Evolutionary conservation across 2,797 vertebrate genomes (phyloP).

Genomic region (Poecilia gillii): DNA sequence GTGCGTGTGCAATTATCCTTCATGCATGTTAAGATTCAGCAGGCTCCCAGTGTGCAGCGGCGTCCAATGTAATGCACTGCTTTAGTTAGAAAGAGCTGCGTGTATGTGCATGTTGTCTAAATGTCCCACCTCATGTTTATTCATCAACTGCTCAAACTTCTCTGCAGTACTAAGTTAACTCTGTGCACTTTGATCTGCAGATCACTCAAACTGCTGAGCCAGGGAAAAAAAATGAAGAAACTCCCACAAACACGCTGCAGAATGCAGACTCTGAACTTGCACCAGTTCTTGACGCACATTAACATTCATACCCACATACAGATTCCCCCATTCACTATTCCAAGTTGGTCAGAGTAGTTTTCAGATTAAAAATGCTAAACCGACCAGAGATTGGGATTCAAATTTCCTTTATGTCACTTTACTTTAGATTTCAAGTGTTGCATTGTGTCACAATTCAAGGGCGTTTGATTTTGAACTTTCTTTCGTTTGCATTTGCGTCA

Average conservation of each 20-base stretch:
- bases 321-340: background rate
- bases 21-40: conserved; percentile 41
- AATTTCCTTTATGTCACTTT: background rate
- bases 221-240: conserved; percentile 43
- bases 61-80: conserved; percentile 6
- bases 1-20: background rate
- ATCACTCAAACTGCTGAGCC: conserved; percentile 65
- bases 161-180: conserved; percentile 52
- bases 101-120: conserved; percentile 47
- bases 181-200: conserved; percentile 63
- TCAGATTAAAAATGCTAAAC: background rate
- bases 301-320: background rate
- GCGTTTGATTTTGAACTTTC: background rate
- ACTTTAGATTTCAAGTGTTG: background rate
- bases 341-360: background rate
- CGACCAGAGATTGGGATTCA: background rate
- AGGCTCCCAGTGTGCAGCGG: conserved; percentile 9
- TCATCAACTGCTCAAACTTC: conserved; percentile 62
- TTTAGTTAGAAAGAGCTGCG: conserved; percentile 31
- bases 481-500: background rate
- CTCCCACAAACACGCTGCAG: conserved; percentile 29
- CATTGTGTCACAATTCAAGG: background rate
- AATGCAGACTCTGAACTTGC: conserved; percentile 22
- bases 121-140: conserved; percentile 72
- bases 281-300: background rate